phyloP scores from a whole-genome alignment of 64 coral and sea anemone species.

The Montipora efflorescens region DNA sequence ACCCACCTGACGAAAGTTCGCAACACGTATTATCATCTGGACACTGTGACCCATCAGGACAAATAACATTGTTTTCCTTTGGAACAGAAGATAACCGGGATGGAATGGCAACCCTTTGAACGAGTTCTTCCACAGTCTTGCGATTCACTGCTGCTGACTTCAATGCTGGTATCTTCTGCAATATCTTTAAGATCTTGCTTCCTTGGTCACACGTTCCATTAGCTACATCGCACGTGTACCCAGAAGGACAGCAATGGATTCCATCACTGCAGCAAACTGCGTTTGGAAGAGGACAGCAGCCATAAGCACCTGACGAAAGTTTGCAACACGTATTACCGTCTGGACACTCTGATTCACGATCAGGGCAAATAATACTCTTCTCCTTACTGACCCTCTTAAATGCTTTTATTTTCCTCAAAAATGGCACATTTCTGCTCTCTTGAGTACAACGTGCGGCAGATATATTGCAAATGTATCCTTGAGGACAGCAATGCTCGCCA shows the following conservation, averaged over 20 bases:
- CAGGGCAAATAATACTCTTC: neutral
- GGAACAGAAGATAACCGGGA: too few species aligned
- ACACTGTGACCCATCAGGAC: slow-evolving; percentile 64
- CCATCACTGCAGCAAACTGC: slow-evolving; percentile 87
- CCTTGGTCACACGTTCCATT: neutral
- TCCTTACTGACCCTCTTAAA: neutral
- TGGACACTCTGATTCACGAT: neutral
- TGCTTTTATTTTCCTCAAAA: slow-evolving; percentile 12
- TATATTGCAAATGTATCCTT: slow-evolving; percentile 51
- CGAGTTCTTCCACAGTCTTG: neutral
- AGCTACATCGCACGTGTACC: slow-evolving; percentile 60
- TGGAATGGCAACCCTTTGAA: too few species aligned
- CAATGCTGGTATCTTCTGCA: neutral
- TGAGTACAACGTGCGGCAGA: neutral
- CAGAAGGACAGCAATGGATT: slow-evolving; percentile 77
- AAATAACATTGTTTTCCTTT: neutral
- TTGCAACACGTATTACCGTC: slow-evolving; percentile 43
- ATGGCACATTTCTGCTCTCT: neutral
- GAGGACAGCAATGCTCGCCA: slow-evolving; percentile 60
- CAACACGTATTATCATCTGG: slow-evolving; percentile 78
- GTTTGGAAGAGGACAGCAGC: slow-evolving; percentile 73
- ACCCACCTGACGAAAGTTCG: slow-evolving; percentile 44
- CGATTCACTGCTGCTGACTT: neutral
- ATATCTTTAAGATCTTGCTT: neutral
- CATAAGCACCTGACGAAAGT: neutral